A percentile compares a stretch with the other conserved stretches of the same genome.
Conservation (phyloP, 2,113 vertebrate species). For the Myiozetetes cayanensis region DNA sequence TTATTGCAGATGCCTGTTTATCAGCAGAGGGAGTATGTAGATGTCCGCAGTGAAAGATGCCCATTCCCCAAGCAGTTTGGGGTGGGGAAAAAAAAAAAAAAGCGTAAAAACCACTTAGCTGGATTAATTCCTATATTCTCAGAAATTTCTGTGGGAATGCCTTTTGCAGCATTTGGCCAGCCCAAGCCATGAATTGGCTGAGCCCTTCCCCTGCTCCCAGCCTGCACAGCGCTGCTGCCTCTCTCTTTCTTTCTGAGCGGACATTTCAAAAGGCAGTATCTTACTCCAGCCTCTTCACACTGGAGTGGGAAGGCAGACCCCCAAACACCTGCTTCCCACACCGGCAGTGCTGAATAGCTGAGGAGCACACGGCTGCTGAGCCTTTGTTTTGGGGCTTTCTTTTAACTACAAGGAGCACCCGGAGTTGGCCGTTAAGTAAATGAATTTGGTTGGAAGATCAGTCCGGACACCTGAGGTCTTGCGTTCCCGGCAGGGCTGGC, state of each 20-base stretch:
- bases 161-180: not conserved
- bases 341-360: not conserved
- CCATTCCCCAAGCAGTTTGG: rapidly evolving
- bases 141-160: not conserved
- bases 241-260: not conserved
- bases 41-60: not conserved
- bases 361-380: not conserved
- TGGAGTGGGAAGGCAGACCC: conserved; percentile 10
- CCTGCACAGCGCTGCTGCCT: not conserved
- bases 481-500: conserved; percentile 17
- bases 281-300: conserved; percentile 15
- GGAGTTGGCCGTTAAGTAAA: conserved; percentile 29
- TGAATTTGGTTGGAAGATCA: conserved; percentile 52
- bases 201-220: not conserved
- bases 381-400: conserved; percentile 49
- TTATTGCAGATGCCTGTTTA: not conserved
- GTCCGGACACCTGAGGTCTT: conserved; percentile 47
- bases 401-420: conserved; percentile 32
- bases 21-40: not conserved
- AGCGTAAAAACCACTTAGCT: not conserved
- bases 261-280: not conserved
- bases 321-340: conserved; percentile 26
- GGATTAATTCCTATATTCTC: not conserved
- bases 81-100: too few species aligned
- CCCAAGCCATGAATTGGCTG: not conserved